Conservation (phyloP, 2,888 invertebrate species). For the Andrena dorsata region DNA sequence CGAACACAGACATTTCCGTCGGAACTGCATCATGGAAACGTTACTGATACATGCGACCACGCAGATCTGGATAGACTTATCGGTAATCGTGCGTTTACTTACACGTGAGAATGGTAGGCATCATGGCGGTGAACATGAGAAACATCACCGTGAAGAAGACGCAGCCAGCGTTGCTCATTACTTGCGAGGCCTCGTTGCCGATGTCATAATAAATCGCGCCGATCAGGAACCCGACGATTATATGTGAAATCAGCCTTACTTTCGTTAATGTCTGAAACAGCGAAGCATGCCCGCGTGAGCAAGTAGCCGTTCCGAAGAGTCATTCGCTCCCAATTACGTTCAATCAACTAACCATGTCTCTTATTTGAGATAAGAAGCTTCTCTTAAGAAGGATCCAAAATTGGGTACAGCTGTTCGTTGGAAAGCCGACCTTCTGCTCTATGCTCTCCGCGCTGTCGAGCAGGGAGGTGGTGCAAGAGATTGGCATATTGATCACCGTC, state of each 20-base stretch:
- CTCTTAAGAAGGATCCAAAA: slow-evolving; percentile 95
- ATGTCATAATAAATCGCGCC: slow-evolving; percentile 97
- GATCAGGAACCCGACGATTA: slow-evolving; percentile 95
- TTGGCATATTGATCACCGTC: slow-evolving; percentile 83
- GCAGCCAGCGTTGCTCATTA: slow-evolving; percentile 97
- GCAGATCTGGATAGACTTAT: too few relatives aligned
- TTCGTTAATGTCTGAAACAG: slow-evolving; percentile 92
- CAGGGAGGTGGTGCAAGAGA: slow-evolving; percentile 90
- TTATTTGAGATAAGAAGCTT: slow-evolving; percentile 92
- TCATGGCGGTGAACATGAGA: slow-evolving; percentile 99
- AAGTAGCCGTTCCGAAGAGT: neutral
- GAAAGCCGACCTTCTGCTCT: slow-evolving; percentile 90
- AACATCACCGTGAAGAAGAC: slow-evolving; percentile 98
- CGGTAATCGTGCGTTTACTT: slow-evolving; percentile 85
- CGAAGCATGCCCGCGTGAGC: neutral
- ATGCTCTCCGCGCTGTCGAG: slow-evolving; percentile 91
- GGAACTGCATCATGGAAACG: slow-evolving; percentile 90
- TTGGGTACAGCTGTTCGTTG: slow-evolving; percentile 93
- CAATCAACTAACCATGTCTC: slow-evolving; percentile 86
- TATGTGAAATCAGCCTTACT: slow-evolving; percentile 94
- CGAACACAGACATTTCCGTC: slow-evolving; percentile 97
- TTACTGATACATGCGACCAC: neutral
- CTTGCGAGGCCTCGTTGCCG: slow-evolving; percentile 96
- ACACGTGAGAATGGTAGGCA: slow-evolving; percentile 99
- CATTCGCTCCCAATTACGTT: neutral